Evolutionary conservation across 2,797 vertebrate species (phyloP).

Genomic region (Anguilla anguilla): DNA sequence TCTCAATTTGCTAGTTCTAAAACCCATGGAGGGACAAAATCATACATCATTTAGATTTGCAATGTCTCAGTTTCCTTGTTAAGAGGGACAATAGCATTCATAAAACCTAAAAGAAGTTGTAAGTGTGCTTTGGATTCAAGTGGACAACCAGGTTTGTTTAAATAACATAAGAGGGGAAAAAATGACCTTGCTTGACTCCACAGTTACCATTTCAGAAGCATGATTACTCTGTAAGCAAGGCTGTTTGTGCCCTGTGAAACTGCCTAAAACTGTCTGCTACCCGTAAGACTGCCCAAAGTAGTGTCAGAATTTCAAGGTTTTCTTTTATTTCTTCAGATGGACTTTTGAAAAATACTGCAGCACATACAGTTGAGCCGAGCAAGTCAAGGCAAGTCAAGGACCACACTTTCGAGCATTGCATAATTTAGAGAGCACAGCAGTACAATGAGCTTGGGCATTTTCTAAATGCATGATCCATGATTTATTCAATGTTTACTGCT

Average conservation of each 20-base stretch:
- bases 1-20: conserved; percentile 12
- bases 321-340: not conserved
- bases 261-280: not conserved
- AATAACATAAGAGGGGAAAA: not conserved
- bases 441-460: not conserved
- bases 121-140: not conserved
- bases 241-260: not conserved
- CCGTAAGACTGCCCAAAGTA: not conserved
- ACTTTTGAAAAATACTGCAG: not conserved
- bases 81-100: not conserved
- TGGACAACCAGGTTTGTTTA: not conserved
- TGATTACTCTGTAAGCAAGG: not conserved
- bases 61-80: not conserved
- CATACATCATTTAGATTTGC: conserved; percentile 13
- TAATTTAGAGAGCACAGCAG: not conserved
- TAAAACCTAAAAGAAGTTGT: not conserved
- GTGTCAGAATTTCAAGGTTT: not conserved
- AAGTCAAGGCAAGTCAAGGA: not conserved
- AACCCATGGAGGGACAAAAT: not conserved
- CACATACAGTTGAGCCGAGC: not conserved
- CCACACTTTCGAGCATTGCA: not conserved
- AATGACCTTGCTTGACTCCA: not conserved
- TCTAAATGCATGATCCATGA: not conserved
- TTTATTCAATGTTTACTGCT: conserved; percentile 25
- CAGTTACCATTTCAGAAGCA: not conserved